phyloP scores from a whole-genome alignment of 2,113 vertebrate species.

The Corythoichthys haematopterus region DNA sequence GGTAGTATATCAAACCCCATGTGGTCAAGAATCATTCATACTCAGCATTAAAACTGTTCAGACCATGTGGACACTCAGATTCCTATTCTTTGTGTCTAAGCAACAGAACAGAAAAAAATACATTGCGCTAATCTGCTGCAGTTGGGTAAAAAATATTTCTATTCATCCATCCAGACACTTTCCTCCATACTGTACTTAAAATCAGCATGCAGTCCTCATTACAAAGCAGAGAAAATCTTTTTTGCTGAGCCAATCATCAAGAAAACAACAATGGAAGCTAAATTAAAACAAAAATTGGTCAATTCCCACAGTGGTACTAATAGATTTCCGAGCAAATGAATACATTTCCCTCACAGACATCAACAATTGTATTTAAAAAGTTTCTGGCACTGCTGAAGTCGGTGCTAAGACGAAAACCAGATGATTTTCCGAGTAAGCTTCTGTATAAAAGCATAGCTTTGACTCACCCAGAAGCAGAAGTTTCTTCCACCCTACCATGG shows the following conservation, averaged over 20 bases:
- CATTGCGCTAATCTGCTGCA: too few relatives aligned
- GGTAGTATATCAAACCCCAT: too few relatives aligned
- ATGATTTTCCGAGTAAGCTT: background rate
- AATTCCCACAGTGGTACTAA: too few relatives aligned
- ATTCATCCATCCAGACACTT: background rate
- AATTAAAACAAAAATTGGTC: background rate
- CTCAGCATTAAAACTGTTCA: too few relatives aligned
- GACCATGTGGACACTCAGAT: too few relatives aligned
- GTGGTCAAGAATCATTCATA: too few relatives aligned
- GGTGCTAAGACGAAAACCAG: background rate
- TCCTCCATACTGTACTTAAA: background rate
- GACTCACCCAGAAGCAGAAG: conserved; percentile 65
- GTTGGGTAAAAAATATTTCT: too few relatives aligned
- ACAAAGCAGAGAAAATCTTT: background rate
- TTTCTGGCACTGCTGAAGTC: background rate
- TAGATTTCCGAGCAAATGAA: background rate
- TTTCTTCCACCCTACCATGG: conserved; percentile 43
- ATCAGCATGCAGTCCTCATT: background rate
- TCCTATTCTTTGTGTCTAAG: too few relatives aligned
- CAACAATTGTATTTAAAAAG: background rate
- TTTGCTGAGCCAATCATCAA: background rate
- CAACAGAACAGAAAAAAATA: too few relatives aligned
- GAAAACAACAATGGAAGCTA: background rate
- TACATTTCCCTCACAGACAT: background rate
- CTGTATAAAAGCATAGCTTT: conserved; percentile 8